These are phyloP conservation scores for Rotaria sp. DNA, from an alignment of 2,888 invertebrate species.

Conservation along the genomic window DNA sequence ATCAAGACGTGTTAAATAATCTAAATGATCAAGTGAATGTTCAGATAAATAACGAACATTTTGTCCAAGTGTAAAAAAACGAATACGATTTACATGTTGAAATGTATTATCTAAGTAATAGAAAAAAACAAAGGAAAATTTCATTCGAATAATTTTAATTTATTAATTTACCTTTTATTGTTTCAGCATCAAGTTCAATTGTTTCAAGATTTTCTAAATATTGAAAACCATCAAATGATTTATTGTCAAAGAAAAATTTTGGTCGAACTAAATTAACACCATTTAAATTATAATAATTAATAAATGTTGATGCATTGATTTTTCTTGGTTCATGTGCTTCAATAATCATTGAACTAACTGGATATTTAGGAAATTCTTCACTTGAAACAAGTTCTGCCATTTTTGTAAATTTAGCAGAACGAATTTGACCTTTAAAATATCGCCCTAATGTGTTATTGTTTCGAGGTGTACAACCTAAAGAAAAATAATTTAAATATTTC, in stretches of 20 bases:
- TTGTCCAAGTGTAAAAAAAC: not conserved
- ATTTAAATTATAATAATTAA: not conserved
- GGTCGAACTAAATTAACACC: conserved; percentile 5
- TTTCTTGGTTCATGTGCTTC: conserved; percentile 27
- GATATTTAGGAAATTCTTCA: conserved; percentile 4
- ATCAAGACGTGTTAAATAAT: conserved; percentile 16
- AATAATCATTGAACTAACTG: not conserved
- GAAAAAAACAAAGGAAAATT: not conserved
- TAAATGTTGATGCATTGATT: not conserved
- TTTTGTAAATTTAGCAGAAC: conserved; percentile 10
- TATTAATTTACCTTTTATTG: not conserved
- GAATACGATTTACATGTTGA: not conserved
- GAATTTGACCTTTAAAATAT: not conserved
- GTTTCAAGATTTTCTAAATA: conserved; percentile 2
- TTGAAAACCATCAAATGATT: conserved; percentile 26
- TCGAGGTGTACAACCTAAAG: not conserved
- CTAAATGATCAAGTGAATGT: conserved; percentile 21
- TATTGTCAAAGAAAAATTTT: not conserved
- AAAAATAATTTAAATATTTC: not conserved
- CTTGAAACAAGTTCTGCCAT: not conserved
- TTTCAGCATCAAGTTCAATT: conserved; percentile 17
- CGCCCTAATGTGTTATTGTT: not conserved
- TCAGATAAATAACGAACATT: not conserved
- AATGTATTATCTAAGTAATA: not conserved
- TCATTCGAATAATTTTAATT: not conserved